phyloP scores from a whole-genome alignment of 2,113 vertebrate genomes.

The Gambusia holbrooki region DNA sequence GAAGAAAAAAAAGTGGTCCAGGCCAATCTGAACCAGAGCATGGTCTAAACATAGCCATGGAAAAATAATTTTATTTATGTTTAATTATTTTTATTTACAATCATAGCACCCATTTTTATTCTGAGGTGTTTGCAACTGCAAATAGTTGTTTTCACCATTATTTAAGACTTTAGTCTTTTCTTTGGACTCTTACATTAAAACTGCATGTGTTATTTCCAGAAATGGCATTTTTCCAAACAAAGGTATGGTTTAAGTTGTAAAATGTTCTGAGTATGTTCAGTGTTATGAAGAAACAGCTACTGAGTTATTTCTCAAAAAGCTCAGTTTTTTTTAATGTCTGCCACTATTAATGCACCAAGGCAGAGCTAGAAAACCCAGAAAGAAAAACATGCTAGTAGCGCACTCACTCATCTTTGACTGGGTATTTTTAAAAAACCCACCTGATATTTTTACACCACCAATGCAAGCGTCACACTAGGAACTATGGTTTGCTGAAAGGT shows the following conservation, averaged over 20 bases:
- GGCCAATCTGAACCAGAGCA: slow-evolving; percentile 37
- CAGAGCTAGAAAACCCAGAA: slow-evolving; percentile 2
- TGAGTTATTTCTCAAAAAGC: slow-evolving; percentile 14
- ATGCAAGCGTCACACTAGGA: slow-evolving; percentile 11
- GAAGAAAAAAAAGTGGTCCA: slow-evolving; percentile 1
- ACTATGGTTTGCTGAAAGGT: slow-evolving; percentile 37
- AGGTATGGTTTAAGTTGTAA: slow-evolving; percentile 21
- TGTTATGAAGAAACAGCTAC: background rate
- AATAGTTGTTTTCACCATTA: slow-evolving; percentile 32
- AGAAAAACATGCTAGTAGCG: slow-evolving; percentile 16
- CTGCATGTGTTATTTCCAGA: slow-evolving; percentile 2
- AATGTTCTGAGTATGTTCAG: background rate
- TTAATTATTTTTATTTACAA: slow-evolving; percentile 40
- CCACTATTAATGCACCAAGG: slow-evolving; percentile 26
- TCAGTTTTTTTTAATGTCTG: background rate
- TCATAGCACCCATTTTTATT: slow-evolving; percentile 19
- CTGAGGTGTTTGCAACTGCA: slow-evolving; percentile 18
- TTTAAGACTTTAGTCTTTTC: slow-evolving; percentile 28
- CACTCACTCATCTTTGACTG: slow-evolving; percentile 14
- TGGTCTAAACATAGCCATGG: background rate
- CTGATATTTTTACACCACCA: slow-evolving; percentile 27
- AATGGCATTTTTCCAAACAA: slow-evolving; percentile 26
- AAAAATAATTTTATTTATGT: background rate
- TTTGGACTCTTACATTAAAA: slow-evolving; percentile 20
- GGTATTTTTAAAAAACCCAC: slow-evolving; percentile 32